Base-by-base conservation (phyloP, 2,797 vertebrate species). In the Hybognathus amarus region DNA sequence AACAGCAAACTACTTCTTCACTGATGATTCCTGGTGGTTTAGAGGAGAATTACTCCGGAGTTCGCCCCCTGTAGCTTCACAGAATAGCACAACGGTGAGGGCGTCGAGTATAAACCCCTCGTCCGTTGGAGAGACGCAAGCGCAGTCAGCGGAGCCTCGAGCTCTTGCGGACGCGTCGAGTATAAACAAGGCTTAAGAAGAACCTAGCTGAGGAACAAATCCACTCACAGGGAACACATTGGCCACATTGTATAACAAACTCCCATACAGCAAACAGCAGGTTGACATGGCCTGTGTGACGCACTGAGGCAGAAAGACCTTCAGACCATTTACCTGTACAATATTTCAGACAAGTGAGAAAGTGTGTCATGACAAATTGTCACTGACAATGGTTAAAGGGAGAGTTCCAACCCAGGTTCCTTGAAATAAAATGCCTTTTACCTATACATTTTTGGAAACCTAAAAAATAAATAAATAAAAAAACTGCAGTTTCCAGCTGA, bases 241-340 rank as follows among this genome's bases (percentile, higher is more conserved):
- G 15, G 67, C 67, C 61, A 69, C 42, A 80, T 79, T 88, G 83
- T 79, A 67, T 77, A 83, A 87, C 79, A 47, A 71, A 69, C 83
- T 87, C 81, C 68, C 64, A 64, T 61, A 67, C 40, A 59, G 38
- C 33, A 38, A 33, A 79, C 36, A 86, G 70, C 38, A 88, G 80
- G 77, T 87, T 81, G 50, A 33, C 84, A 87, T 33, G 24, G 80
- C 54, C 45, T 42, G 40, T 77, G 74, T 50, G 80, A 85, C 79
- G 66, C 63, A 63, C 36, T 82, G 71, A n/a, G n/a, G 38, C 68
- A 42, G n/a, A 76, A 77, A 40, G 63, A 71, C 5, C 38, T 82
- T 85, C 50, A 78, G 36, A 69, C 79, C 18, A 52, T 69, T 40
- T 24, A 24, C 56, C 78, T 36, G 40, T 30, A 76, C 36, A 54